A percentile compares a stretch with the other conserved stretches of the same genome.
These are phyloP conservation scores for Heliocidaris erythrogramma DNA, from an alignment of 35 echinoderm and acorn worm genomes.

Conservation along the genomic window DNA sequence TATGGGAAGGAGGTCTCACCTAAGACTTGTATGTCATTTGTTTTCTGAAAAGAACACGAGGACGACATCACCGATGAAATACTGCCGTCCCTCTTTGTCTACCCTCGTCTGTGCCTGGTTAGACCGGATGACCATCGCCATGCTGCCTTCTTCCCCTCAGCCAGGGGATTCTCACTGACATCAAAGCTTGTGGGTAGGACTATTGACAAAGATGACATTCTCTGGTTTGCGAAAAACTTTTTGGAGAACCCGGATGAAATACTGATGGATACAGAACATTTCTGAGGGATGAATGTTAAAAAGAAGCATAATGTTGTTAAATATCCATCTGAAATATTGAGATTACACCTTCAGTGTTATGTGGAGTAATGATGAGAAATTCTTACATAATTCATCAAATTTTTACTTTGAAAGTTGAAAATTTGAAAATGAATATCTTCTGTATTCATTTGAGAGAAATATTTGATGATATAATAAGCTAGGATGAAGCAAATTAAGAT, in stretches of 20 bases:
- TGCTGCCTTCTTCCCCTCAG: conserved; percentile 75
- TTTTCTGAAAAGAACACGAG: conserved; percentile 55
- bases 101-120: conserved; percentile 86
- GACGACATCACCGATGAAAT: conserved; percentile 69
- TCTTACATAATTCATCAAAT: too few relatives aligned
- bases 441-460: too few relatives aligned
- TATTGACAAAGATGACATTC: conserved; percentile 60
- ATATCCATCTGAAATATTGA: too few relatives aligned
- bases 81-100: conserved; percentile 85
- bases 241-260: conserved; percentile 58
- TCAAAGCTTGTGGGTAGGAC: conserved; percentile 49
- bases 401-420: too few relatives aligned
- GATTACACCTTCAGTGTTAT: too few relatives aligned
- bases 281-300: conserved; percentile 39
- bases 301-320: not conserved
- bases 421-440: too few relatives aligned
- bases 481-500: too few relatives aligned
- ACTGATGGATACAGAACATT: conserved; percentile 84
- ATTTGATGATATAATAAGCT: too few relatives aligned
- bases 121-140: conserved; percentile 67
- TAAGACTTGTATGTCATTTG: not conserved
- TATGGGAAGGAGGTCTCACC: too few relatives aligned
- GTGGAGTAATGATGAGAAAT: too few relatives aligned
- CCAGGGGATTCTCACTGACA: conserved; percentile 53
- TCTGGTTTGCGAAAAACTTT: conserved; percentile 64